Evolutionary conservation across 2,888 invertebrate species (phyloP), one percentile per base, ranked within the genome.

Genomic region (Trichogramma evanescens): DNA sequence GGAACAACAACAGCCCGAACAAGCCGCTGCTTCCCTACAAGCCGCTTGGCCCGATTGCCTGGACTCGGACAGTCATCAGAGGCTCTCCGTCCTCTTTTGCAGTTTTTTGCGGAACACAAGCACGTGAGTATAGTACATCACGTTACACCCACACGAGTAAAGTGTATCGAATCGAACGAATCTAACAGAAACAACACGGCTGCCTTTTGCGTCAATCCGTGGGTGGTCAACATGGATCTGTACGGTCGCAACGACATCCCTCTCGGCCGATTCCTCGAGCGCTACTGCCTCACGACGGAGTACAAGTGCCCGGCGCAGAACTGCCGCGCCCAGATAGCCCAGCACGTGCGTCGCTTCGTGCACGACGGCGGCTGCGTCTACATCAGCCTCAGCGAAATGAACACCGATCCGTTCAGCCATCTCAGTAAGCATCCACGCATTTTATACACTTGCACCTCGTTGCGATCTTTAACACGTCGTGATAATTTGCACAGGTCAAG

Each of bases 231-330:
- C 58, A 98, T 99, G 95, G 91, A 93, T 72, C 91, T 95, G 80
- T 99, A 99, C 78, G 95, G 95, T 0, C 84, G 88, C 38, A 93
- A 95, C 74, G 99, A 99, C 78, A 95, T 98, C 69, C 91, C 96
- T 1, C 80, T 99, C 50, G 98, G 97, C 44, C 89, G 89, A 65
- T 99, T 98, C 74, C 81, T 99, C 50, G 92, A 95, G 74, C 85
- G 90, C 61, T 96, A 95, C 75, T 97, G 96, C 77, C 92, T 96
- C 76, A 87, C 91, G 61, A 82, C 86, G 6, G 85, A 89, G 2
- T 94, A 93, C 76, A 85, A 86, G 63, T 98, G 97, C 72, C 89
- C 91, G 3, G 74, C 74, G 0, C 68, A 73, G 55, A 69, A 69
- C 6, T 78, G 74, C 62, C 81, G 83, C 75, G 83, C 75, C 71